Evolutionary conservation across 2,888 invertebrate species (phyloP).

Genomic region (Agrochola lota): DNA sequence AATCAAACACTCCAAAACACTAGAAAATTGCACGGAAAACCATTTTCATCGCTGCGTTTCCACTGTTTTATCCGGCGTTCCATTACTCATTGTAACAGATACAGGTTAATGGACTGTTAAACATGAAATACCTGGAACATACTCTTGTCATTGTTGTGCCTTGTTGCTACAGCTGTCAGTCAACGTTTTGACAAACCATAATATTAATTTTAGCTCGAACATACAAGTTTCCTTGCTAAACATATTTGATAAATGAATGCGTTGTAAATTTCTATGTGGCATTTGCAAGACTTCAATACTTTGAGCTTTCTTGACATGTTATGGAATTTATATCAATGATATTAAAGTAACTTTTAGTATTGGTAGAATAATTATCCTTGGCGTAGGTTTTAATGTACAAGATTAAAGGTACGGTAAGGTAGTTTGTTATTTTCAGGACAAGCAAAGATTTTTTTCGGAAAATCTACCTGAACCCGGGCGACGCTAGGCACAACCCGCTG

Average conservation of each 20-base stretch:
- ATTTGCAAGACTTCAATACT: not conserved
- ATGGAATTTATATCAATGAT: not conserved
- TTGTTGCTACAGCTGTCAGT: constrained; percentile 34
- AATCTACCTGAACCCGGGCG: not conserved
- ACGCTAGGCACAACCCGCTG: not conserved
- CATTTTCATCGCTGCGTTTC: not conserved
- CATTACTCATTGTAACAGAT: constrained; percentile 2
- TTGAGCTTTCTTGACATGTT: not conserved
- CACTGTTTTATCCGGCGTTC: not conserved
- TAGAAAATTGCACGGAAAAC: not conserved
- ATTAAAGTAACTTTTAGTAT: not conserved
- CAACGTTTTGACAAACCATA: constrained; percentile 2
- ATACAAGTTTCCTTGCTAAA: not conserved
- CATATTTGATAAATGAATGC: constrained; percentile 2
- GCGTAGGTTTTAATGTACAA: too few relatives aligned
- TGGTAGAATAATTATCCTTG: too few relatives aligned
- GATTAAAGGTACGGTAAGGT: too few relatives aligned
- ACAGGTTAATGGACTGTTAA: constrained; percentile 22
- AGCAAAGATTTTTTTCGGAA: not conserved
- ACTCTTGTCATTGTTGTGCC: not conserved
- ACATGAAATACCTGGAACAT: not conserved
- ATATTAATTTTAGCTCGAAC: constrained; percentile 13
- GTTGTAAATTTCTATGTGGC: not conserved
- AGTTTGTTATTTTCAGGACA: not conserved
- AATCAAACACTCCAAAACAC: not conserved